These are phyloP conservation scores for Corticium candelabrum DNA, from an alignment of 37 sponge, comb jelly and placozoan species.

Conservation along the genomic window DNA sequence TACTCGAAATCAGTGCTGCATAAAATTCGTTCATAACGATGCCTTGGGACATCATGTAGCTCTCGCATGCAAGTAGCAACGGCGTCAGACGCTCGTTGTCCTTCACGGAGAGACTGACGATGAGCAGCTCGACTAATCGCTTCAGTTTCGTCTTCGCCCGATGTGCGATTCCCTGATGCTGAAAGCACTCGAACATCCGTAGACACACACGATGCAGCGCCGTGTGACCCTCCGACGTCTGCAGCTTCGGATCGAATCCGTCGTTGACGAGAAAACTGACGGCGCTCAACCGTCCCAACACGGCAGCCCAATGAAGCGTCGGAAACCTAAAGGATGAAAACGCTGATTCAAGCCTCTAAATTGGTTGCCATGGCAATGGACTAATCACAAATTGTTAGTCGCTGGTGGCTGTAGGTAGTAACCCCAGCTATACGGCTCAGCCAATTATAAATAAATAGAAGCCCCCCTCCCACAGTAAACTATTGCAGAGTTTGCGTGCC, in stretches of 20 bases:
- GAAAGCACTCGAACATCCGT: background rate
- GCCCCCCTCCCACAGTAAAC: too few species aligned
- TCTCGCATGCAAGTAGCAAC: background rate
- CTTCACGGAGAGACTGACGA: background rate
- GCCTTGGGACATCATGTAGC: background rate
- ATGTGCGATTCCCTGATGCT: background rate
- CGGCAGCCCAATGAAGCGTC: background rate
- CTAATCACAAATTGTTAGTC: too few species aligned
- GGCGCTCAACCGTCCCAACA: background rate
- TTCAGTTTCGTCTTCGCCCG: background rate
- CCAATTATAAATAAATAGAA: too few species aligned
- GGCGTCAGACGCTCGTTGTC: background rate
- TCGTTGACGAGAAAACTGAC: background rate
- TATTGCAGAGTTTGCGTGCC: too few species aligned
- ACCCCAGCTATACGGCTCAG: too few species aligned
- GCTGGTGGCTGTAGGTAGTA: too few species aligned
- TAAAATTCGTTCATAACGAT: background rate
- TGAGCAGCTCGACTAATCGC: background rate
- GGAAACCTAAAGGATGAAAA: background rate
- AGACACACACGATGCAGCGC: background rate
- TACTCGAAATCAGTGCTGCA: background rate
- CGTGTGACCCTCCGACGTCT: slow-evolving; percentile 3
- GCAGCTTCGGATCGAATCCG: background rate
- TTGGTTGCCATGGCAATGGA: too few species aligned
- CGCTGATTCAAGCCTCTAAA: too few species aligned